Percentiles rank a stretch among this genome's conserved stretches.
phyloP scores from a whole-genome alignment of 1,140 invertebrate species.

The Drosophila chauvacae region DNA sequence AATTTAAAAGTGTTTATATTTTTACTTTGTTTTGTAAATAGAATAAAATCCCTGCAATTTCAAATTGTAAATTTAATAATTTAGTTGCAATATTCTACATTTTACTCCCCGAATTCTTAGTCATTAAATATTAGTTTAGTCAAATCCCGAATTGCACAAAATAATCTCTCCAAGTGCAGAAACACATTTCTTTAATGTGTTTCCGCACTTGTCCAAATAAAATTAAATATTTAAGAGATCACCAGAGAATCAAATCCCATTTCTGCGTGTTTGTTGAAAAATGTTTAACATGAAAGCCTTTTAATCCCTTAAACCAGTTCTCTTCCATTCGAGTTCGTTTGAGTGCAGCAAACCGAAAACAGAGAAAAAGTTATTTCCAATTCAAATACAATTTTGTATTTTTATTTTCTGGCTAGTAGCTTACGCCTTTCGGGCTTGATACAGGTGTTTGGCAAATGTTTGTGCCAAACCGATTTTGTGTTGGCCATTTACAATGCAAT shows the following conservation, averaged over 20 bases:
- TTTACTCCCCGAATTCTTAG: neutral
- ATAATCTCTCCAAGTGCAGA: conserved; percentile 1
- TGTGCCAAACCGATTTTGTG: neutral
- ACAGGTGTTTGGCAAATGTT: conserved; percentile 11
- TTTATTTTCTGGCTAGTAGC: conserved; percentile 2
- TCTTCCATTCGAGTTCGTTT: conserved; percentile 16
- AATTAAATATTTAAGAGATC: conserved; percentile 17
- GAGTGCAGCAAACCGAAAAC: conserved; percentile 4
- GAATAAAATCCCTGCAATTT: neutral
- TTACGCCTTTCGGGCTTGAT: neutral
- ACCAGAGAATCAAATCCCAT: conserved; percentile 3
- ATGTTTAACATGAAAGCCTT: conserved; percentile 9
- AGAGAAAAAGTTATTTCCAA: conserved; percentile 15
- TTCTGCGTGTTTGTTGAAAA: neutral
- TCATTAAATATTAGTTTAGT: neutral
- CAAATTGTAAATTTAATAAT: neutral
- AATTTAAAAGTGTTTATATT: neutral
- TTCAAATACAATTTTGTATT: conserved; percentile 14
- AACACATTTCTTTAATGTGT: neutral
- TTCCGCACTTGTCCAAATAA: conserved; percentile 11
- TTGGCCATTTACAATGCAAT: conserved; percentile 2
- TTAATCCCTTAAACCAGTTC: conserved; percentile 36
- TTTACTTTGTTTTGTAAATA: neutral
- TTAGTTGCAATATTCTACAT: neutral
- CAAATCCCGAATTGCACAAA: neutral